Conservation (phyloP, 2,888 invertebrate genomes). For the Folsomia manolachei region DNA sequence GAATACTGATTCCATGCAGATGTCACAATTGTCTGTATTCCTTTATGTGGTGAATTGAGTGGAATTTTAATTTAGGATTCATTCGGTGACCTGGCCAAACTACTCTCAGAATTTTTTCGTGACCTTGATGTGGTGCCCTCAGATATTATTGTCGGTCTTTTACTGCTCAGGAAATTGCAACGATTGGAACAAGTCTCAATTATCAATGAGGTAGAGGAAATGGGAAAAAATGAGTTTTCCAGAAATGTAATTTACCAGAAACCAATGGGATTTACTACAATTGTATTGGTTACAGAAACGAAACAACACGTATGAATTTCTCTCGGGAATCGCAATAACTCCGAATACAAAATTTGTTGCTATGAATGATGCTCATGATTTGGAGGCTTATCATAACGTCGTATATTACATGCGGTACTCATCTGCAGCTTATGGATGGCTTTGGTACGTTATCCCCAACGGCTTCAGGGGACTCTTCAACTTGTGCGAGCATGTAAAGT, state of each 20-base stretch:
- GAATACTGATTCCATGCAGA: not conserved
- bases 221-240: not conserved
- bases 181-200: conserved; percentile 73
- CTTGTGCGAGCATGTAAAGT: conserved; percentile 67
- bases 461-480: conserved; percentile 68
- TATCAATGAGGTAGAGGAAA: conserved; percentile 62
- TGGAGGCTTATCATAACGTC: conserved; percentile 68
- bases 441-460: conserved; percentile 74
- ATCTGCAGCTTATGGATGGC: conserved; percentile 84
- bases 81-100: conserved; percentile 76
- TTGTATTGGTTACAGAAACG: no score
- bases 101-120: conserved; percentile 81
- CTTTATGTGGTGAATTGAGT: not conserved
- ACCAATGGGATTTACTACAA: no score
- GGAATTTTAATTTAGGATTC: conserved; percentile 62
- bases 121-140: conserved; percentile 81
- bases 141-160: conserved; percentile 79
- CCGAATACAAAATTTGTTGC: conserved; percentile 75
- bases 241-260: no score
- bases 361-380: conserved; percentile 69
- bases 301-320: conserved; percentile 79
- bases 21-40: conserved; percentile 5
- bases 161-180: conserved; percentile 74
- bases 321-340: conserved; percentile 79
- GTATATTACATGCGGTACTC: conserved; percentile 83